Percentiles rank a stretch among this genome's conserved stretches.
These are phyloP conservation scores for Zeuzera pyrina DNA, from an alignment of 2,888 invertebrate genomes.

Conservation along the genomic window DNA sequence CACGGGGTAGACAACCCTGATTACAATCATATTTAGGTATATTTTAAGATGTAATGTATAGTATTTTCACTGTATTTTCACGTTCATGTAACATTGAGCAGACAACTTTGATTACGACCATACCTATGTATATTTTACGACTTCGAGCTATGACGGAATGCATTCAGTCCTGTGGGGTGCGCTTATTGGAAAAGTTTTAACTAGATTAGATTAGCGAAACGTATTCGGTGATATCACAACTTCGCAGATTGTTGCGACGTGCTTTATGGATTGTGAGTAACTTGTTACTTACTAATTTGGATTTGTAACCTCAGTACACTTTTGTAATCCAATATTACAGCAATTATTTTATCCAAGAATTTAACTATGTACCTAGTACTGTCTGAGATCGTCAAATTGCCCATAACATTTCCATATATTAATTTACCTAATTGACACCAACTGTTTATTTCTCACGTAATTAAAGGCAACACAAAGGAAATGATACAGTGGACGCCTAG, in stretches of 20 bases:
- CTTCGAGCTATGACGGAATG: conserved; percentile 11
- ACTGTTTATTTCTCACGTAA: too few relatives aligned
- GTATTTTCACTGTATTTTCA: conserved; percentile 1
- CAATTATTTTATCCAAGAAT: too few relatives aligned
- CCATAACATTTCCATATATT: too few relatives aligned
- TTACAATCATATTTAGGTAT: too few relatives aligned
- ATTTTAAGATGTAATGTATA: too few relatives aligned
- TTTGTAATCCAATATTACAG: too few relatives aligned
- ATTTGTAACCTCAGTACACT: conserved; percentile 3
- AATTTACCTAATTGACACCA: too few relatives aligned
- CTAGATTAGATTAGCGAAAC: conserved; percentile 51
- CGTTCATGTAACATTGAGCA: conserved; percentile 3
- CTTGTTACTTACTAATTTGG: conserved; percentile 34
- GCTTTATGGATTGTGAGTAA: conserved; percentile 44
- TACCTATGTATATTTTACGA: conserved; percentile 12
- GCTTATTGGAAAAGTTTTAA: conserved; percentile 71
- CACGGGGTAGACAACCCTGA: too few relatives aligned
- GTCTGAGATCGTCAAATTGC: too few relatives aligned
- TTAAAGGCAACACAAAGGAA: too few relatives aligned
- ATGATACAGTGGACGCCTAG: too few relatives aligned
- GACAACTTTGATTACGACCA: conserved; percentile 8
- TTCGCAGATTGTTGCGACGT: conserved; percentile 10
- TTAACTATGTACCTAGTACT: too few relatives aligned
- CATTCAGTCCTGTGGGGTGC: conserved; percentile 25
- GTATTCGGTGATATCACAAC: conserved; percentile 19